These are phyloP conservation scores for Lutjanus campechanus DNA, from an alignment of 2,797 vertebrate species.

Conservation along the genomic window DNA sequence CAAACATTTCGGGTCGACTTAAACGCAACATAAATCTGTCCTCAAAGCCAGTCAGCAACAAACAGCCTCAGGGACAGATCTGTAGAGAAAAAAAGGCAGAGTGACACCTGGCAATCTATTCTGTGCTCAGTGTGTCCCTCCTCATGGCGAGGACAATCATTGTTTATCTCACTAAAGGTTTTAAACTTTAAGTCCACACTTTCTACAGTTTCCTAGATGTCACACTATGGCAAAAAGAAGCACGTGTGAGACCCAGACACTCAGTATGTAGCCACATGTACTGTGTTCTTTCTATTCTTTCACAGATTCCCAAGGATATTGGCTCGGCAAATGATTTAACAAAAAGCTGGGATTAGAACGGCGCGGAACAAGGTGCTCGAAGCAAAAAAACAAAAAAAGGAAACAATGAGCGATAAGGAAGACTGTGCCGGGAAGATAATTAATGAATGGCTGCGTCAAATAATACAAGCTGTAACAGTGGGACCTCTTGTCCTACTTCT, in stretches of 20 bases:
- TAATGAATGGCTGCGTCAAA: conserved; percentile 78
- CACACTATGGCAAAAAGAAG: conserved; percentile 3
- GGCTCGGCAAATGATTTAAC: conserved; percentile 66
- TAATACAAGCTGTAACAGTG: conserved; percentile 76
- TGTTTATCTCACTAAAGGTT: conserved; percentile 62
- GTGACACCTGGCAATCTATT: conserved; percentile 52
- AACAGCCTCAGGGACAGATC: conserved; percentile 54
- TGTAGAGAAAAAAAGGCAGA: conserved; percentile 33
- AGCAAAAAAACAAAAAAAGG: conserved; percentile 63
- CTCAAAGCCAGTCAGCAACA: conserved; percentile 48
- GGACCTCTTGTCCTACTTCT: conserved; percentile 78
- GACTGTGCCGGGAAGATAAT: conserved; percentile 76
- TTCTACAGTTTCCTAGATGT: conserved; percentile 12
- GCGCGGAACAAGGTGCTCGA: conserved; percentile 73
- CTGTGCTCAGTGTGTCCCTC: conserved; percentile 25
- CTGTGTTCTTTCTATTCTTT: conserved; percentile 35
- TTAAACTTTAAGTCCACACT: conserved; percentile 24
- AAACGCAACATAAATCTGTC: conserved; percentile 75
- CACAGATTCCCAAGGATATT: conserved; percentile 68
- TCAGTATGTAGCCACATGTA: conserved; percentile 28
- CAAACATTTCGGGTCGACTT: conserved; percentile 67
- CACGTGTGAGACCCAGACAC: conserved; percentile 34
- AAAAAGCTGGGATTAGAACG: conserved; percentile 76
- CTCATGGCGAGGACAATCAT: conserved; percentile 25
- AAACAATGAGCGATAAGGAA: conserved; percentile 79